Conservation (phyloP, 2,113 vertebrate genomes). For the Cephalopholis sonnerati region DNA sequence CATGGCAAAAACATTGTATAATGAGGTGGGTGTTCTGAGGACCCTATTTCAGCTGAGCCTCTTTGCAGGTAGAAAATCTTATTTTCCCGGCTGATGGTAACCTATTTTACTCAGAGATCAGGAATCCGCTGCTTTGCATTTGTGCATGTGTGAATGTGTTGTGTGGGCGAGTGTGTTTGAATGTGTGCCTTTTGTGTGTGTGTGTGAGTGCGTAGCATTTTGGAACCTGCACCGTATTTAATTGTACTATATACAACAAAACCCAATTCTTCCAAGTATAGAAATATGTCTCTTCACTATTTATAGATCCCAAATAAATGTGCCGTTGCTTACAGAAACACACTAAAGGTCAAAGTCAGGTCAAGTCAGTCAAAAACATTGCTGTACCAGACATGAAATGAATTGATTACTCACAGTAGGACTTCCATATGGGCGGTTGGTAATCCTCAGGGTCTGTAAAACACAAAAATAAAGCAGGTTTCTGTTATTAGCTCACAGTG, state of each 20-base stretch:
- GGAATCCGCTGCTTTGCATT: conserved; percentile 56
- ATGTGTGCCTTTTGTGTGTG: conserved; percentile 10
- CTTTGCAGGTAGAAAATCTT: conserved; percentile 70
- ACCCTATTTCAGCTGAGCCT: conserved; percentile 63
- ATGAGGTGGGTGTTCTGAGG: conserved; percentile 65
- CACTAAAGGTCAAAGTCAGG: conserved; percentile 18
- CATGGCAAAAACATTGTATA: conserved; percentile 51
- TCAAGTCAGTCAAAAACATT: conserved; percentile 12
- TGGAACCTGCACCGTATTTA: conserved; percentile 35
- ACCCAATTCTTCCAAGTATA: conserved; percentile 15
- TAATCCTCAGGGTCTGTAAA: conserved; percentile 97
- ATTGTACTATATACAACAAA: conserved; percentile 40
- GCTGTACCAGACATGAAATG: conserved; percentile 28
- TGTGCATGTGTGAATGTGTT: conserved; percentile 39
- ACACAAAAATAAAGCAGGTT: conserved; percentile 67
- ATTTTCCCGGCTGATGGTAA: conserved; percentile 68
- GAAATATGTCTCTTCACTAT: conserved; percentile 27
- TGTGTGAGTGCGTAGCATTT: neutral
- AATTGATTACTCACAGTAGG: conserved; percentile 92
- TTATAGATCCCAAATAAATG: conserved; percentile 33
- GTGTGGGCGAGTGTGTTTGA: conserved; percentile 46
- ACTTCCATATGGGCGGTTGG: conserved; percentile 99
- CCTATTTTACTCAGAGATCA: conserved; percentile 70
- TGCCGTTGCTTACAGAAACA: conserved; percentile 18
- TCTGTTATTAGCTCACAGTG: conserved; percentile 36